These are phyloP conservation scores for Xanthorhoe designata DNA, from an alignment of 2,888 invertebrate species.

Conservation along the genomic window DNA sequence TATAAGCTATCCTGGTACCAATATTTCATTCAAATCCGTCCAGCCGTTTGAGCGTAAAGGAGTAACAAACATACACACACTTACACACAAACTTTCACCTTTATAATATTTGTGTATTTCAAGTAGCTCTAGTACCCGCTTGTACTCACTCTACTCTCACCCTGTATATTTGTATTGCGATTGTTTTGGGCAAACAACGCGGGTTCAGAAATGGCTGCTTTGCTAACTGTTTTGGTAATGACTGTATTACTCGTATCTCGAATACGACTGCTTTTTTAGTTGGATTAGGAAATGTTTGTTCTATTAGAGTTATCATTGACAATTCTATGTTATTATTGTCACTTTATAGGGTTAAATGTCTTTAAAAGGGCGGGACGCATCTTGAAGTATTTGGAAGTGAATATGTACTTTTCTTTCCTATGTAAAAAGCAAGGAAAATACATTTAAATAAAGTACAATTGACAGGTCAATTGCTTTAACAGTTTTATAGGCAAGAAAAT, in stretches of 20 bases:
- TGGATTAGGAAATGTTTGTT: conserved; percentile 12
- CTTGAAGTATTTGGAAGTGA: background rate
- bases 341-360: background rate
- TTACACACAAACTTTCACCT: too few species aligned
- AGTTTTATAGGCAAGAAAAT: too few species aligned
- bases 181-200: conserved; percentile 38
- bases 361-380: background rate
- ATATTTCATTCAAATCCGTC: too few species aligned
- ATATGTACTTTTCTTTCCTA: too few species aligned
- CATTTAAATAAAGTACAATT: too few species aligned
- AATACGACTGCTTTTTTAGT: conserved; percentile 12
- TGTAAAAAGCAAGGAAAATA: too few species aligned
- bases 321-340: background rate
- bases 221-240: conserved; percentile 30
- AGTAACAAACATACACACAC: too few species aligned
- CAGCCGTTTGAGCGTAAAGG: too few species aligned
- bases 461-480: too few species aligned
- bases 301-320: background rate
- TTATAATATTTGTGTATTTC: background rate
- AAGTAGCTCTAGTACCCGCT: background rate
- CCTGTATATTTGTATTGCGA: conserved; percentile 34
- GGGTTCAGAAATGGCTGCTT: conserved; percentile 28
- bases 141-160: background rate
- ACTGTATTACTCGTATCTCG: conserved; percentile 33
- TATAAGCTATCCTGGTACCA: too few species aligned